These are phyloP conservation scores for Drosophila arizonae DNA, from an alignment of 1,140 invertebrate species.

Conservation along the genomic window DNA sequence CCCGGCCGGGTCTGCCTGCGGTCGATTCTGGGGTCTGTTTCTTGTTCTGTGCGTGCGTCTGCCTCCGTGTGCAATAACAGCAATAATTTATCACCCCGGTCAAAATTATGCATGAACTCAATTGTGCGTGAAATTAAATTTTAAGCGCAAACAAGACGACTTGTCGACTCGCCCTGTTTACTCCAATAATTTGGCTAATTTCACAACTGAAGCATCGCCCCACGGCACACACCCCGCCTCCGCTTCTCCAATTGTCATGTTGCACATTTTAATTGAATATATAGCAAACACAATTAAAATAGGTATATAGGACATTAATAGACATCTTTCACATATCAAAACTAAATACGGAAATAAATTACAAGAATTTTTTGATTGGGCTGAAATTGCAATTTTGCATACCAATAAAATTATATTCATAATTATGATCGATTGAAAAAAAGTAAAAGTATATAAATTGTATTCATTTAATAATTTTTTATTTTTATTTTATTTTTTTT, in stretches of 20 bases:
- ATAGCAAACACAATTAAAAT: conserved; percentile 44
- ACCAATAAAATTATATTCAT: no score
- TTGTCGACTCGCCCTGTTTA: conserved; percentile 70
- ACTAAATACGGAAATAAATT: background rate
- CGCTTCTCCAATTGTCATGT: conserved; percentile 11
- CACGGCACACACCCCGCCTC: background rate
- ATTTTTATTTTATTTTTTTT: no score
- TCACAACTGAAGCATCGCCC: conserved; percentile 41
- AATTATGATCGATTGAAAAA: no score
- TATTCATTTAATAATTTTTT: no score
- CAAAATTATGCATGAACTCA: conserved; percentile 79
- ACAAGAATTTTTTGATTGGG: no score
- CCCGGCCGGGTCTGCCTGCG: conserved; percentile 3
- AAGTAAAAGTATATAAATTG: no score
- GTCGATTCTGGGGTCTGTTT: conserved; percentile 30
- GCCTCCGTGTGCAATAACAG: conserved; percentile 69
- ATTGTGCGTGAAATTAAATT: conserved; percentile 82
- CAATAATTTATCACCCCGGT: conserved; percentile 75
- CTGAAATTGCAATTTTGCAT: no score
- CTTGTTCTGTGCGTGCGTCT: conserved; percentile 25
- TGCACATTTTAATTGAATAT: conserved; percentile 67
- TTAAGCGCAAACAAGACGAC: conserved; percentile 77
- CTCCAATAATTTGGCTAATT: conserved; percentile 79
- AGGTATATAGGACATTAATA: background rate
- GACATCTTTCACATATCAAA: no score